Base-by-base conservation (phyloP, 2,113 vertebrate genomes). In the Gobio gobio region DNA sequence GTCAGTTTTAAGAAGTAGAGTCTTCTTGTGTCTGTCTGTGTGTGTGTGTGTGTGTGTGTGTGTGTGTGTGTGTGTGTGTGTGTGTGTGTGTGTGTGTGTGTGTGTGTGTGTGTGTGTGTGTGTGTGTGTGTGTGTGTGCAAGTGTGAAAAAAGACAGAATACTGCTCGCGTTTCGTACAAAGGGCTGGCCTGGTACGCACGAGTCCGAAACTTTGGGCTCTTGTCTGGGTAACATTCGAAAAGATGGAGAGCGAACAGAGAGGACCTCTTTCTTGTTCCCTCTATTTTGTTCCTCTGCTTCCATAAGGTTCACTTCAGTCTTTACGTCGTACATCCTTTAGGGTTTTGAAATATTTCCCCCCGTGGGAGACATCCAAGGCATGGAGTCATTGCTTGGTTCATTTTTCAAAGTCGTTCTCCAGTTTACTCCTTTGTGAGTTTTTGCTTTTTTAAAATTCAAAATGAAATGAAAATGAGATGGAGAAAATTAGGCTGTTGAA, bases 151-250 rank as follows among this genome's bases (percentile, higher is more conserved):
- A 83, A 76, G 76, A 58, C 47, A 78, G 47, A 86, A 89, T 89
- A 89, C 86, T 87, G 86, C 81, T 86, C 64, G 82, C 78, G 14
- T 87, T 87, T 78, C 24, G 84, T 77, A 86, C 86, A n/a, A 84
- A 82, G 22, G 86, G 22, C 66, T 59, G 29, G 76, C 82, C 66
- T 6, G 20, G 73, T 84, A 85, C 83, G 47, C 75, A 87, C 82
- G 51, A 78, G 78, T 89, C 83, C 80, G 59, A 83, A 75, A 58
- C 86, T 89, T 88, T 88, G 83, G 87, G 73, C 74, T 74, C 64
- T 86, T 77, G 40, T 82, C 64, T 89, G 80, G 40, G 36, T 76
- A 89, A 89, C 83, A 87, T 88, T 90, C 86, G 74, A 78, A 80
- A 85, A 82, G 51, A 84, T 47, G 59, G 36, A 85, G 58, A 58